A percentile compares a stretch with the other conserved stretches of the same genome.
phyloP scores from a whole-genome alignment of 2,797 vertebrate species.

The Menidia menidia region DNA sequence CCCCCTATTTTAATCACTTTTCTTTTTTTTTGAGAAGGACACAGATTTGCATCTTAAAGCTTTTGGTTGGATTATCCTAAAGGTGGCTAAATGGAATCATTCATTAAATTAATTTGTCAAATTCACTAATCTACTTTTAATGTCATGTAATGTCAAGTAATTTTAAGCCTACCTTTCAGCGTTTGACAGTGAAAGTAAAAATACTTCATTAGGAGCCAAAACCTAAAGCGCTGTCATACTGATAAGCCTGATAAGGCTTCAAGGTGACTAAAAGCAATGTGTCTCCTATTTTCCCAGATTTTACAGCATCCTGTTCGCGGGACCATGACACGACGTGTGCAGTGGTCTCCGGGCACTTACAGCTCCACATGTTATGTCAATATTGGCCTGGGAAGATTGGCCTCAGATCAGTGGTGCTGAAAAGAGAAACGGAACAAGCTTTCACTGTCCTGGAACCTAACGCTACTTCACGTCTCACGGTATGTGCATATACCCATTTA shows the following conservation, averaged over 20 bases:
- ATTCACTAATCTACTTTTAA: no score
- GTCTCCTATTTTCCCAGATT: slow-evolving; percentile 24
- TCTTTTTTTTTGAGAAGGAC: not conserved
- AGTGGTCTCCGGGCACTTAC: slow-evolving; percentile 27
- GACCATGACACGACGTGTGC: slow-evolving; percentile 22
- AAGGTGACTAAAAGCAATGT: slow-evolving; percentile 55
- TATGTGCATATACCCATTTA: slow-evolving; percentile 33
- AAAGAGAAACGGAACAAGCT: slow-evolving; percentile 50
- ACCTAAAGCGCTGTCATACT: slow-evolving; percentile 26
- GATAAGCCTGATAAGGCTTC: slow-evolving; percentile 18
- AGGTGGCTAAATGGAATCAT: no score
- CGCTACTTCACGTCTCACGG: slow-evolving; percentile 44
- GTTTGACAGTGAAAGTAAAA: slow-evolving; percentile 25
- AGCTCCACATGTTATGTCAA: slow-evolving; percentile 53
- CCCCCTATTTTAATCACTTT: slow-evolving; percentile 1
- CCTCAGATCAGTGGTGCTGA: slow-evolving; percentile 58
- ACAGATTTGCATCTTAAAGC: no score
- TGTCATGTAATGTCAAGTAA: not conserved
- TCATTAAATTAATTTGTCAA: no score
- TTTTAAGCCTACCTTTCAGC: not conserved
- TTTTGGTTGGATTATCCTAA: no score
- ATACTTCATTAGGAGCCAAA: slow-evolving; percentile 18
- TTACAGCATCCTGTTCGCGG: slow-evolving; percentile 26
- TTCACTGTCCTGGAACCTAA: slow-evolving; percentile 35
- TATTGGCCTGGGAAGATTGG: slow-evolving; percentile 60